Conservation (phyloP, 2,888 invertebrate genomes). For the Idaea biselata region DNA sequence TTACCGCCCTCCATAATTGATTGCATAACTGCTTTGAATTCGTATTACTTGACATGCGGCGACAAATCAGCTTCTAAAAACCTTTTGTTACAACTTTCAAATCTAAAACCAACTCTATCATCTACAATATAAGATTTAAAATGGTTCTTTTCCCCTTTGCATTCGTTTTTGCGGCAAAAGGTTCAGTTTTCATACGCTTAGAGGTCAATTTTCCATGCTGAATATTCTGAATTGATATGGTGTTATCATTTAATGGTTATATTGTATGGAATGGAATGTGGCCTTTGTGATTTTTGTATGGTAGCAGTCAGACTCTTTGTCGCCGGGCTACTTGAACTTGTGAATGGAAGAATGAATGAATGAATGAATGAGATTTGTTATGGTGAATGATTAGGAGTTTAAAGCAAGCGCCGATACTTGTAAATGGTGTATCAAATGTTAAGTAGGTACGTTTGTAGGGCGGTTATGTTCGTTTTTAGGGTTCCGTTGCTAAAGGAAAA, state of each 20-base stretch:
- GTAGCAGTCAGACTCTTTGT: slow-evolving; percentile 56
- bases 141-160: slow-evolving; percentile 2
- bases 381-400: slow-evolving; percentile 52
- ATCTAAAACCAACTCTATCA: slow-evolving; percentile 1
- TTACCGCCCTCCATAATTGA: slow-evolving; percentile 71
- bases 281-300: slow-evolving; percentile 53
- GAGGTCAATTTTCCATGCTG: slow-evolving; percentile 31
- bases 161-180: slow-evolving; percentile 13
- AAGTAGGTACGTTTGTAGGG: slow-evolving; percentile 30
- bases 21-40: slow-evolving; percentile 70
- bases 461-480: slow-evolving; percentile 27
- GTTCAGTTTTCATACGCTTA: slow-evolving; percentile 28
- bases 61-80: slow-evolving; percentile 64
- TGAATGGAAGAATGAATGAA: slow-evolving; percentile 32
- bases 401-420: slow-evolving; percentile 39
- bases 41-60: slow-evolving; percentile 65
- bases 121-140: neutral
- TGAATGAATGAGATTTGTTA: slow-evolving; percentile 60
- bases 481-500: slow-evolving; percentile 11
- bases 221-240: slow-evolving; percentile 41
- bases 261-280: slow-evolving; percentile 61
- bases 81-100: slow-evolving; percentile 31
- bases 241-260: slow-evolving; percentile 64
- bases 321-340: slow-evolving; percentile 57
- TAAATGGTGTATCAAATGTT: slow-evolving; percentile 2